Conservation (phyloP, 2,888 invertebrate genomes). For the Lasioglossum leucozonium region DNA sequence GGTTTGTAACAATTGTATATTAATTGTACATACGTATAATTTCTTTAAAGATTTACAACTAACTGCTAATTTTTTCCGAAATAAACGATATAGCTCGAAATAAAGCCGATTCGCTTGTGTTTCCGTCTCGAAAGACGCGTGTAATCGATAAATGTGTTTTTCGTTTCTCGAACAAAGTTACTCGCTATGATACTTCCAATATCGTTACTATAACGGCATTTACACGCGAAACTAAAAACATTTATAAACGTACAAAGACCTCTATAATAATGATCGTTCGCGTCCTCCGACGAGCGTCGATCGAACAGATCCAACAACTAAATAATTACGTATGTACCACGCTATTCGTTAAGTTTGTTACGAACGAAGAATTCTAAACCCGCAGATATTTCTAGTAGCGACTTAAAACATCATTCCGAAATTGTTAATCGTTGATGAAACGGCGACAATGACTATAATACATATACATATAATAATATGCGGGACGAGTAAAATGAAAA, state of each 20-base stretch:
- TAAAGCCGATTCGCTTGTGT: neutral
- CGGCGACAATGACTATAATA: neutral
- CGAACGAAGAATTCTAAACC: conserved; percentile 11
- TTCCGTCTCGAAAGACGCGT: neutral
- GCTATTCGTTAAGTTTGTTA: conserved; percentile 33
- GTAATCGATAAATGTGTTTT: neutral
- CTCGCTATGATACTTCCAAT: conserved; percentile 21
- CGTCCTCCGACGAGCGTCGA: neutral
- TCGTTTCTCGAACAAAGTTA: neutral
- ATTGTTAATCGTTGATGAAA: conserved; percentile 21
- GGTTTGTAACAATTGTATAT: neutral
- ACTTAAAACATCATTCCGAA: neutral
- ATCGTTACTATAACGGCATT: conserved; percentile 3
- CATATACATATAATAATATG: no score
- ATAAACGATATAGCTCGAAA: neutral
- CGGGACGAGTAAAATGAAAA: neutral
- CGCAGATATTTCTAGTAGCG: conserved; percentile 22
- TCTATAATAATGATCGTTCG: neutral
- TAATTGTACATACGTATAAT: neutral
- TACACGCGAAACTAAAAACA: neutral
- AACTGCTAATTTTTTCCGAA: neutral
- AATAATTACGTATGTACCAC: conserved; percentile 16
- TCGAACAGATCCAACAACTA: neutral
- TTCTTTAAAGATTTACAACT: conserved; percentile 1
- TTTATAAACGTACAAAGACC: neutral